Percentiles rank a stretch among this genome's conserved stretches.
phyloP scores from a whole-genome alignment of 2,113 vertebrate species.

The Dicrurus megarhynchus region DNA sequence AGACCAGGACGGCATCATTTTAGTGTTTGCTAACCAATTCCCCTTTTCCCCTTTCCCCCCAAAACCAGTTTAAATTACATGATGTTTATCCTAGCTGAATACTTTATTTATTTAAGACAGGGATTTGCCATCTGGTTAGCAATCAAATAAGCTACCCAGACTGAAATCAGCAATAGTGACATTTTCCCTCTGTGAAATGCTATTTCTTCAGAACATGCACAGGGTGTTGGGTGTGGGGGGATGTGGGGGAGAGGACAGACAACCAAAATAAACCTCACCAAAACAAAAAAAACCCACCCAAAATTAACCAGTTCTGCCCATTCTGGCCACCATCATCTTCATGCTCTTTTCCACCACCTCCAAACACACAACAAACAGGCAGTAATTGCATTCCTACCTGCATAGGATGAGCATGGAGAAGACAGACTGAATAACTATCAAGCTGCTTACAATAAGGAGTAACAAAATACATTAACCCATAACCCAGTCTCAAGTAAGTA shows the following conservation, averaged over 20 bases:
- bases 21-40: neutral
- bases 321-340: neutral
- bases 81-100: neutral
- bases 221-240: neutral
- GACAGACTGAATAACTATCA: neutral
- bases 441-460: neutral
- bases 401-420: accelerated
- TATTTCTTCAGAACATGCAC: neutral
- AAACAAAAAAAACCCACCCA: neutral
- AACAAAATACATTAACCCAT: neutral
- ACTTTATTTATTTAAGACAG: neutral
- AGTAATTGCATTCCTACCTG: neutral
- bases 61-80: neutral
- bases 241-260: neutral
- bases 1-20: neutral
- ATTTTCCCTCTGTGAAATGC: neutral
- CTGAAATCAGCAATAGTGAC: neutral
- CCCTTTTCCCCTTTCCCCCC: neutral
- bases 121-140: neutral
- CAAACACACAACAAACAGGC: neutral
- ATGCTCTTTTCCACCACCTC: neutral
- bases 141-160: neutral
- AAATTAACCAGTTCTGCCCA: neutral
- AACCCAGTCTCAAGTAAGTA: neutral
- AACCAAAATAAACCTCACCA: neutral